Conservation (phyloP, 2,113 vertebrate genomes). For the Sitta europaea region DNA sequence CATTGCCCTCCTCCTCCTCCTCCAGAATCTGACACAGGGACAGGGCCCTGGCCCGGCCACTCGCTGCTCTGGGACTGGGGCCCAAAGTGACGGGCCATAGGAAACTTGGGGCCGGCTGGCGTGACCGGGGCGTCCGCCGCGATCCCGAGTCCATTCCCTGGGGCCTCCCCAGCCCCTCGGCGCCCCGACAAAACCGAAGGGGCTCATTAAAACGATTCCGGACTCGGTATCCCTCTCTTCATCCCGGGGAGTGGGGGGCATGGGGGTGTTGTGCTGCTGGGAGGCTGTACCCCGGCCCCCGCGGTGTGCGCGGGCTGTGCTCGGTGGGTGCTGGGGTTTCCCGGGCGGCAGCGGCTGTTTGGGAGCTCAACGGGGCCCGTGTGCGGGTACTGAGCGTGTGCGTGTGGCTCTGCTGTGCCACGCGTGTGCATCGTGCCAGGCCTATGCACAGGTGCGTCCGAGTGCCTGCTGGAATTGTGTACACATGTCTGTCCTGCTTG, state of each 20-base stretch:
- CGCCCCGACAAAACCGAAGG: not conserved
- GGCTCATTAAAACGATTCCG: not conserved
- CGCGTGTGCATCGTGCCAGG: not conserved
- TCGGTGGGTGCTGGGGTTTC: too few relatives aligned
- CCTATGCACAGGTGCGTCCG: accelerated
- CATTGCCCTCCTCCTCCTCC: not conserved
- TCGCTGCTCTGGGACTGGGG: not conserved
- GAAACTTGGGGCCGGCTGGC: not conserved
- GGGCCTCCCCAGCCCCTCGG: too few relatives aligned
- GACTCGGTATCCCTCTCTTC: accelerated
- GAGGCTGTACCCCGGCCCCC: not conserved
- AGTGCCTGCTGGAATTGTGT: not conserved
- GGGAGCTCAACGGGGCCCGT: not conserved
- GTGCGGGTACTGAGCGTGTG: not conserved
- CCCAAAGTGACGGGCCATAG: accelerated
- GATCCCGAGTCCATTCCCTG: too few relatives aligned
- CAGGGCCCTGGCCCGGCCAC: not conserved
- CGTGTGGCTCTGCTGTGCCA: not conserved
- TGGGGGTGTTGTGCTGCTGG: not conserved
- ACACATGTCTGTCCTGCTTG: too few relatives aligned
- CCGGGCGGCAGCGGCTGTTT: accelerated
- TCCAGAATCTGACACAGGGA: not conserved
- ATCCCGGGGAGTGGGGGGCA: accelerated
- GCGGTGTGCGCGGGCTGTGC: not conserved
- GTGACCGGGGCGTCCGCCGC: accelerated